Percentiles rank a stretch among this genome's conserved stretches.
Evolutionary conservation across 2,797 vertebrate species (phyloP).

Genomic region (Vireo griseus): DNA sequence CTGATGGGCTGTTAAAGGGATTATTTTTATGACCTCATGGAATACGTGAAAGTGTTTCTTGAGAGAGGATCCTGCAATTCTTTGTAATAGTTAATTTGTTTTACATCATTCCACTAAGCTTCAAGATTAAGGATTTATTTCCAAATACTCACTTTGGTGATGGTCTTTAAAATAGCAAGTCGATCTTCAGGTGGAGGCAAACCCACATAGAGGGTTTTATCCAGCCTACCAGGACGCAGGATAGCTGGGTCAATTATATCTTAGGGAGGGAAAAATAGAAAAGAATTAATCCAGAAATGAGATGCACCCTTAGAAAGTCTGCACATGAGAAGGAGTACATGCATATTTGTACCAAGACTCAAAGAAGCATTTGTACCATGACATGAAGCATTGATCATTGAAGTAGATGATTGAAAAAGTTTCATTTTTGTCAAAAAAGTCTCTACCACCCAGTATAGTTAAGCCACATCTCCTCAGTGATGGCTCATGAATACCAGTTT

Average conservation of each 20-base stretch:
- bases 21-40: neutral
- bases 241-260: conserved; percentile 95
- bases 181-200: conserved; percentile 87
- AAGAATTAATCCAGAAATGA: neutral
- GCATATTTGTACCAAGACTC: neutral
- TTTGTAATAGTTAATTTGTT: neutral
- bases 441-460: neutral
- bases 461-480: neutral
- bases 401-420: neutral
- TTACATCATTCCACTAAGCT: neutral
- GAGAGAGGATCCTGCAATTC: neutral
- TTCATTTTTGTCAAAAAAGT: neutral
- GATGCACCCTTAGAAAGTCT: neutral
- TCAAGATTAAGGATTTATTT: neutral
- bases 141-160: conserved; percentile 85
- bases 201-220: conserved; percentile 92
- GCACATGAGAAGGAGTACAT: neutral
- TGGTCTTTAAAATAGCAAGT: conserved; percentile 88
- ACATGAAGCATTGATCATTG: neutral
- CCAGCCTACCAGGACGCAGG: conserved; percentile 91
- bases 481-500: neutral
- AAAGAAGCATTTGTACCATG: neutral
- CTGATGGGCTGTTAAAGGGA: neutral
- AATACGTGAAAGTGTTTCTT: neutral
- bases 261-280: neutral